Conservation (phyloP, 2,113 vertebrate species). For the Oceanodroma tethys region DNA sequence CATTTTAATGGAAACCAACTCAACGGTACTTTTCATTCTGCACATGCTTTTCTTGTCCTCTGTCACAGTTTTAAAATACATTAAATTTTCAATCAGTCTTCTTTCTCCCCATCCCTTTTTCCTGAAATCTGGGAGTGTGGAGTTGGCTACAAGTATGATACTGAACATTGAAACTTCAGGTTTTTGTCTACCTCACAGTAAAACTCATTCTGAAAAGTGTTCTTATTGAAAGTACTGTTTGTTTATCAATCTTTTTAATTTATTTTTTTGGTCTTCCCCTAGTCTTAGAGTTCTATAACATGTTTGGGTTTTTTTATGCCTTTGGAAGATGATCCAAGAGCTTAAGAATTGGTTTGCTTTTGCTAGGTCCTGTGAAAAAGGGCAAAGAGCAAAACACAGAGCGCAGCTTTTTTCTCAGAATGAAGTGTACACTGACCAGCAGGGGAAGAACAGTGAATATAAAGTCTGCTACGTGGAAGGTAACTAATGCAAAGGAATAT, state of each 20-base stretch:
- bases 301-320: neutral
- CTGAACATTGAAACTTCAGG: neutral
- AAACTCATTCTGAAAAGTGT: neutral
- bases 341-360: conserved; percentile 31
- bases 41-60: neutral
- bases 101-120: neutral
- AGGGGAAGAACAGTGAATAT: conserved; percentile 96
- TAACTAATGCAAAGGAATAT: conserved; percentile 48
- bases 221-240: neutral
- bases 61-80: neutral
- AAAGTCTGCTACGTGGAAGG: conserved; percentile 98
- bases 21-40: neutral
- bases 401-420: conserved; percentile 91
- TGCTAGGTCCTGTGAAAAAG: conserved; percentile 88
- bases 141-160: neutral
- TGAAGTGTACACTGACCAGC: conserved; percentile 98
- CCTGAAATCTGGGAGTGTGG: neutral
- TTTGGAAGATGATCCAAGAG: neutral
- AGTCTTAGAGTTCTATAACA: neutral
- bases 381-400: conserved; percentile 89
- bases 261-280: neutral
- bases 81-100: neutral
- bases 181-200: neutral
- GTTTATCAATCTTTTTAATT: neutral
- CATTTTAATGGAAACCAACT: neutral